phyloP scores from a whole-genome alignment of 2,888 invertebrate species.

The Ferrisia virgata region DNA sequence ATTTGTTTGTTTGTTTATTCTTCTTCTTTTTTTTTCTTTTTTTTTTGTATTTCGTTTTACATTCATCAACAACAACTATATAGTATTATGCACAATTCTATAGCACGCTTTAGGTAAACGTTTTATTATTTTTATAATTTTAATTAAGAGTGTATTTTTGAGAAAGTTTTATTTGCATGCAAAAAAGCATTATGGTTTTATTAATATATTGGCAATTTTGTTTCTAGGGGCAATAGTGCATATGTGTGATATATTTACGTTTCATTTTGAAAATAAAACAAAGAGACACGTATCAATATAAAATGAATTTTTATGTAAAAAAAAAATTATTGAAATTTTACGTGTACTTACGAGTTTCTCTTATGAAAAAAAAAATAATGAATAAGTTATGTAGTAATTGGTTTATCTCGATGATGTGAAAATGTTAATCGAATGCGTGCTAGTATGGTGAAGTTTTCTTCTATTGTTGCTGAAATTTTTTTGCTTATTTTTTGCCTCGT shows the following conservation, averaged over 20 bases:
- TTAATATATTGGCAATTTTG: neutral
- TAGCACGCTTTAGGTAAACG: neutral
- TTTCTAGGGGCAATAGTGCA: too few species aligned
- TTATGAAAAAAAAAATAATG: neutral
- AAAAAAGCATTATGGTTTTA: neutral
- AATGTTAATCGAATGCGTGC: neutral
- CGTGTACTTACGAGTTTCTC: neutral
- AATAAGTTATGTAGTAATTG: neutral
- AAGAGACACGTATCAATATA: too few species aligned
- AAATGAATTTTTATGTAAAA: neutral
- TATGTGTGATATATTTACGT: neutral
- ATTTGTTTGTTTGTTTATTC: too few species aligned
- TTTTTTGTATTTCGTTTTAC: neutral
- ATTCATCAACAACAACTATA: neutral
- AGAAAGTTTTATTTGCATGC: slow-evolving; percentile 10
- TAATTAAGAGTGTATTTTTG: neutral
- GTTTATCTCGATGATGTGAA: neutral
- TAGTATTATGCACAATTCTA: neutral
- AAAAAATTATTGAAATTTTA: neutral
- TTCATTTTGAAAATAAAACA: neutral
- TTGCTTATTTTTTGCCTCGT: neutral
- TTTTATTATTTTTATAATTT: neutral
- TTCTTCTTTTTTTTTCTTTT: neutral
- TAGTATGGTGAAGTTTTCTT: neutral
- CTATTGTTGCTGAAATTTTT: neutral